These are phyloP conservation scores for Geococcyx californianus DNA, from an alignment of 2,113 vertebrate species.

Conservation along the genomic window DNA sequence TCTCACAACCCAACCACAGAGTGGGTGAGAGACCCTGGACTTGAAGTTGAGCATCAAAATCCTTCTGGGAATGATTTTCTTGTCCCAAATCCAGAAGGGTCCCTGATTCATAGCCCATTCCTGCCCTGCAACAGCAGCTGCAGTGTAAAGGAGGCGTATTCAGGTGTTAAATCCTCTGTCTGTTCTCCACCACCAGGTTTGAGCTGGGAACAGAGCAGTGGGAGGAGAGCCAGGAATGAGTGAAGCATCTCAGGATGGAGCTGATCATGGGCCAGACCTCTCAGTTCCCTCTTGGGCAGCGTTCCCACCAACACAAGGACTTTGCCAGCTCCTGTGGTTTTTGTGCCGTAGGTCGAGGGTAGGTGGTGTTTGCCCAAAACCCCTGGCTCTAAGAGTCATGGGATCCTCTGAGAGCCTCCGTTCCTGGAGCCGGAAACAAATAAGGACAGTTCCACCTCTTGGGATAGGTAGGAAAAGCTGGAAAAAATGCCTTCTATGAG, in stretches of 20 bases:
- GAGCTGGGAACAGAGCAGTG: background rate
- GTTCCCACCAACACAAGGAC: accelerated
- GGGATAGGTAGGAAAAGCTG: background rate
- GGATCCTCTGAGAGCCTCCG: background rate
- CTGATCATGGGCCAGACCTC: background rate
- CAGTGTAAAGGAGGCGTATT: background rate
- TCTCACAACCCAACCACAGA: background rate
- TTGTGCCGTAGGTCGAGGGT: background rate
- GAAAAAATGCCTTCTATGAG: background rate
- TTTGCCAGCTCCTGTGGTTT: background rate
- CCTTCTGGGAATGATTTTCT: conserved; percentile 19
- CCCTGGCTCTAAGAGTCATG: background rate
- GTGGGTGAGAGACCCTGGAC: background rate
- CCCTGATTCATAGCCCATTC: background rate
- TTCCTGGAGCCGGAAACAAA: background rate
- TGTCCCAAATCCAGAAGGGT: background rate
- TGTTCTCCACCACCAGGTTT: accelerated
- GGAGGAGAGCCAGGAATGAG: background rate
- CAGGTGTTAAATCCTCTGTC: background rate
- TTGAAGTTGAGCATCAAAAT: background rate
- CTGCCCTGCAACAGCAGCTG: background rate
- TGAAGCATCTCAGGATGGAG: background rate
- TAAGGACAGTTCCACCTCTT: background rate
- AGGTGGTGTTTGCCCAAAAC: background rate
- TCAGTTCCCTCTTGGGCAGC: accelerated